A percentile compares a stretch with the other conserved stretches of the same genome.
Evolutionary conservation across 2,888 invertebrate species (phyloP).

Genomic region (Pardosa pseudoannulata): DNA sequence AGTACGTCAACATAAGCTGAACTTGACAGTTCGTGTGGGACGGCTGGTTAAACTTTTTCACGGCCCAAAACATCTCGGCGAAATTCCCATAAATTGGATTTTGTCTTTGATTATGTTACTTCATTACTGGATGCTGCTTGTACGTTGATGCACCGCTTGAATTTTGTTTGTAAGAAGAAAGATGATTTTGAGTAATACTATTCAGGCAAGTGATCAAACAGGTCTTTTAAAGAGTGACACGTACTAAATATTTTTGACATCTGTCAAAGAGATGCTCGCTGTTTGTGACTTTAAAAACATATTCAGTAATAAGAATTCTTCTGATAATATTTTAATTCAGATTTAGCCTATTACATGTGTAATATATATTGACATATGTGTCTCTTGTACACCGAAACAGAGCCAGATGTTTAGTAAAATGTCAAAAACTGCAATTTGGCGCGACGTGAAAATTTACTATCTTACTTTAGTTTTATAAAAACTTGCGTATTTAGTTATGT

Average conservation of each 20-base stretch:
- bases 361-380: conserved; percentile 32
- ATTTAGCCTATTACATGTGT: background rate
- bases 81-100: background rate
- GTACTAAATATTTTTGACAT: conserved; percentile 59
- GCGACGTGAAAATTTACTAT: background rate
- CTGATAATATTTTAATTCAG: background rate
- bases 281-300: background rate
- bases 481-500: no score
- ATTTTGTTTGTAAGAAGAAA: conserved; percentile 14
- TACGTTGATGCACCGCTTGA: background rate
- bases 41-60: conserved; percentile 6
- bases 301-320: background rate
- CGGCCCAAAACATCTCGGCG: background rate
- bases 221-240: conserved; percentile 63
- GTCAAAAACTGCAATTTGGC: conserved; percentile 21
- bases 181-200: conserved; percentile 43
- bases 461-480: background rate
- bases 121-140: background rate
- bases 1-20: conserved; percentile 69
- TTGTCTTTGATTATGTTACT: background rate
- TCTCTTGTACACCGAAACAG: background rate
- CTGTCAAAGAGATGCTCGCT: conserved; percentile 1
- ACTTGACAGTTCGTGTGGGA: conserved; percentile 65
- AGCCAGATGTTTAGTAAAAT: conserved; percentile 50
- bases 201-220: conserved; percentile 66